Base-by-base conservation (phyloP, 2,888 invertebrate species). In the Drosophila multiciliata region DNA sequence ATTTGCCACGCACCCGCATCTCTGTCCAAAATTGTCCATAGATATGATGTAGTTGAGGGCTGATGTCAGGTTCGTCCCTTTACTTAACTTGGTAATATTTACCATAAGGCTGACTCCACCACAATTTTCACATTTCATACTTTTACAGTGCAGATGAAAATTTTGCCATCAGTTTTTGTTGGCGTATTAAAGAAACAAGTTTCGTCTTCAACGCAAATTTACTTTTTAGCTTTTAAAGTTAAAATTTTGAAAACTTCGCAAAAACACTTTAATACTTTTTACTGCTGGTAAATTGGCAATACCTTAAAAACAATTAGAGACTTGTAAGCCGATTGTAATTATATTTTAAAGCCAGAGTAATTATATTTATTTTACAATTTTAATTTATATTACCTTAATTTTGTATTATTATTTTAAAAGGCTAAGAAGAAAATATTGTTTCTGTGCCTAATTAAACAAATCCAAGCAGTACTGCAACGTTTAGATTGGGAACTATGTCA, bases 51-150 rank as follows among this genome's bases (percentile, higher is more conserved):
- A 55, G 26, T 65, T 50, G 66, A 72, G 59, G 63, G 69, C 40
- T 38, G 59, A 38, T 53, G 52, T 63, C 55, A 12, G 29, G 65
- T 70, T 53, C 73, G 67, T 76, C 75, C 81, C 77, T 73, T 81
- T 81, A 49, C 62, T 68, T 72, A 36, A 1, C 36, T 7, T 29
- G 12, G 11, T 26, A 11, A n/a, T n/a, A 38, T 38, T 55, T n/a
- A 9, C 35, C 17, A 49, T 49, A 29, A 29, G 17, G 26, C 38
- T n/a, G 35, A 35, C 45, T 45, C 4, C 23, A 15, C 1, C 45
- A 45, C 45, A 45, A 23, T 45, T 23, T 15, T 8, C 45, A 15
- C 45, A 45, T 45, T 45, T 45, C 23, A 45, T 8, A 45, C 15
- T 23, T 23, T 45, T 45, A 23, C 23, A 45, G 23, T 45, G 45